Conservation (phyloP, 2,113 vertebrate species). For the Pterocles gutturalis region DNA sequence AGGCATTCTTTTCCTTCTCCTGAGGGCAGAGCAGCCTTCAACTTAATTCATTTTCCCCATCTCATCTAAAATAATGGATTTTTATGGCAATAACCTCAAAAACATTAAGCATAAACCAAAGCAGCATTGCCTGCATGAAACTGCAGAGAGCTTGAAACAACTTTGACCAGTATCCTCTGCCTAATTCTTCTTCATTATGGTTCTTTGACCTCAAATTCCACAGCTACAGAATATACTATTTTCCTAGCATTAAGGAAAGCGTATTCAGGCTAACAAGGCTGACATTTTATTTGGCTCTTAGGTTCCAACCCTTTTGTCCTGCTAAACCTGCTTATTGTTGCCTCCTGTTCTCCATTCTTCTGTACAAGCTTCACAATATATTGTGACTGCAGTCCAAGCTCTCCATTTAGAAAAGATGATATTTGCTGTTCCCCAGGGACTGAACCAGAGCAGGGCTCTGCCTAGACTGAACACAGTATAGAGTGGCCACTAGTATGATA, state of each 20-base stretch:
- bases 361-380: not conserved
- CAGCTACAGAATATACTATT: not conserved
- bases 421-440: not conserved
- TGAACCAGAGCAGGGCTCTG: not conserved
- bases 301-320: not conserved
- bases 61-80: not conserved
- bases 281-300: not conserved
- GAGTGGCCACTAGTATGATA: not conserved
- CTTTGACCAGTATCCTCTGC: not conserved
- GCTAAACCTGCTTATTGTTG: not conserved
- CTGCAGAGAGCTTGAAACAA: not conserved
- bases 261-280: not conserved
- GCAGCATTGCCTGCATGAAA: not conserved
- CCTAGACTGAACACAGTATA: not conserved
- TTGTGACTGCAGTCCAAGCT: not conserved
- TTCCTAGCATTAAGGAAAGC: not conserved
- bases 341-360: not conserved
- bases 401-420: not conserved
- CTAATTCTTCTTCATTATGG: not conserved
- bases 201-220: not conserved
- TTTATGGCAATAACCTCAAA: not conserved
- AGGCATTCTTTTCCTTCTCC: not conserved
- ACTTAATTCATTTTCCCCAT: not conserved
- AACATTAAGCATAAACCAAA: not conserved
- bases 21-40: not conserved